Evolutionary conservation across 2,888 invertebrate species (phyloP), one percentile per base, ranked within the genome.

Genomic region (Cinara cedri): DNA sequence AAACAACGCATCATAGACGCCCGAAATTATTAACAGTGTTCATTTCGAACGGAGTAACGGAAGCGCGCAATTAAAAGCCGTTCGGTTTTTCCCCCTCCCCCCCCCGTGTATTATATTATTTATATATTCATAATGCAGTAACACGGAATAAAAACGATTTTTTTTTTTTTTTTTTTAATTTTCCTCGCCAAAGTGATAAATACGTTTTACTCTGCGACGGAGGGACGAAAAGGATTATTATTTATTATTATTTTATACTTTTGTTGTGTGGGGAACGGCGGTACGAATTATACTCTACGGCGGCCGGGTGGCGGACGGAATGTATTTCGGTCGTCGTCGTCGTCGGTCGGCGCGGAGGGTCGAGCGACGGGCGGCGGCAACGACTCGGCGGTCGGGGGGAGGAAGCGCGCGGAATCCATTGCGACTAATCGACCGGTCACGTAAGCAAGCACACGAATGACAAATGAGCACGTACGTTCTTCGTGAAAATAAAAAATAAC

Each of bases 381-480:
- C 10, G 24, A 55, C 68, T 26, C 13, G 14, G n/a, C 10, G 21
- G 51, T 3, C 3, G 51, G 42, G 49, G 24, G 16, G 72, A 49
- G 60, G 60, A 6, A 16, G 57, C 9, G 72, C 51, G 51, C 54
- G 75, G 75, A 65, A 75, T 75, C 75, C 75, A 75, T 75, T 51
- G 54, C 75, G 63, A 65, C 75, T 75, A 75, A 75, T 75, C 63
- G 75, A 75, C 75, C 75, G 75, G 75, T 75, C 65, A 75, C 75
- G 75, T 75, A 65, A 75, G 75, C 75, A 65, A 75, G 75, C 75
- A 44, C 54, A 42, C 63, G 63, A 74, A 74, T 74, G 74, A 74
- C 74, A 74, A 74, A 74, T 21, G 74, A 75, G 75, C 75, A 63
- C 63, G 65, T 75, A 63, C 75, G 65, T 75, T 65, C 54, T 63